Evolutionary conservation across 2,888 invertebrate genomes (phyloP), one percentile per base, ranked within the genome.

Genomic region (Ophonus ardosiacus): DNA sequence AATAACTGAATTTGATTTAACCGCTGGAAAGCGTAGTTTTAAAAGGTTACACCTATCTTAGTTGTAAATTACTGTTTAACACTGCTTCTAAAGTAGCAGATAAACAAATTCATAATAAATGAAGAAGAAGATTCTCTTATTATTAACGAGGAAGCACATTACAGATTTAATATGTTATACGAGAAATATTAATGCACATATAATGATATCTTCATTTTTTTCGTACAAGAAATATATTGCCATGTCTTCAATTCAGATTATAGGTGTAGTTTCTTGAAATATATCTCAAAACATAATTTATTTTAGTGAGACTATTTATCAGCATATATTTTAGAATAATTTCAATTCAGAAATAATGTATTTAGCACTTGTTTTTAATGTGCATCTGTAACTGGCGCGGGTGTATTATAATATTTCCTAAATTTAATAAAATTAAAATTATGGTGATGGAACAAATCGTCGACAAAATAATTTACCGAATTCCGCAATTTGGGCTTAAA

Each of bases 1-100:
- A 74, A 74, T 74, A 74, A 43, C 71, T 18, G 43, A 74, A 40
- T 74, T 74, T 74, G 71, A 74, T 74, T 74, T 74, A 74, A 74
- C 71, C 51, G 51, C 17, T 43, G 51, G 71, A 43, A 43, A 15
- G 43, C 2, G 71, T 21, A 43, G 43, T 74, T 74, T 43, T 74
- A 74, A 74, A 71, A 74, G 71, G 71, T 74, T 74, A 74, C 71
- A 74, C 71, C 71, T 74, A 74, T 74, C 71, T 51, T 7, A 74
- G 71, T 74, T 43, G 71, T 74, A 74, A 74, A 74, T 74, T 74
- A 74, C 71, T 74, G 40, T 43, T 74, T 43, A 74, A 74, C 71
- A 51, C 51, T 51, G 71, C 71, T 74, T 74, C 18, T 74, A 74
- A 74, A 74, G 71, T 74, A 74, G 71, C 71, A 40, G 51, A 74